Evolutionary conservation across 2,888 invertebrate species (phyloP).

Genomic region (Tachystola acroxantha): DNA sequence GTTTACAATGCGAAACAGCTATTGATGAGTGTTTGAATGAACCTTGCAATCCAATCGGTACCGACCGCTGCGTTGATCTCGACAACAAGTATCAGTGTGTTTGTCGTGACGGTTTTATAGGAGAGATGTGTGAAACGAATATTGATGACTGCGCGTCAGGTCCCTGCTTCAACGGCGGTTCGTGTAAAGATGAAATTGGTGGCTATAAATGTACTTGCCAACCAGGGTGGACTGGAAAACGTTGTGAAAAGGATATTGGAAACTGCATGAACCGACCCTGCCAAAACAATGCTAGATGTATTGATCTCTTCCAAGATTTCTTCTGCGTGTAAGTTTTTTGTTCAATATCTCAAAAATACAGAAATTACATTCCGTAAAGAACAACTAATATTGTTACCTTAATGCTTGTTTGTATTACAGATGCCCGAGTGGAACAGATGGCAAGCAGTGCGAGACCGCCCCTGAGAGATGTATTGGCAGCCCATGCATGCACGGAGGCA

Average conservation of each 20-base stretch:
- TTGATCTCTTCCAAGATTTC: constrained; percentile 93
- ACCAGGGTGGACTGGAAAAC: constrained; percentile 91
- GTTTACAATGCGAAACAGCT: constrained; percentile 95
- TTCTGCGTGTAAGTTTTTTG: constrained; percentile 89
- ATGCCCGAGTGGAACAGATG: constrained; percentile 96
- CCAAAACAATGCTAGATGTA: constrained; percentile 94
- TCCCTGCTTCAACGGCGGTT: constrained; percentile 93
- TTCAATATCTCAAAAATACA: too few relatives aligned
- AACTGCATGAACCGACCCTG: constrained; percentile 92
- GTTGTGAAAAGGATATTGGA: constrained; percentile 92
- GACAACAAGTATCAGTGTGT: constrained; percentile 92
- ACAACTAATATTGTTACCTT: too few relatives aligned
- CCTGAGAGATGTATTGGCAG: constrained; percentile 96
- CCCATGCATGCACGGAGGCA: constrained; percentile 97
- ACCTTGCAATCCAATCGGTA: constrained; percentile 93
- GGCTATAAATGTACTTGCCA: constrained; percentile 89
- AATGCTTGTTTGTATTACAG: constrained; percentile 47
- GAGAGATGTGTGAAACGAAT: constrained; percentile 90
- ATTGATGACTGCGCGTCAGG: constrained; percentile 91
- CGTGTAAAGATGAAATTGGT: constrained; percentile 91
- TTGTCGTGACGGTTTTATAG: constrained; percentile 93
- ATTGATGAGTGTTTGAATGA: constrained; percentile 95
- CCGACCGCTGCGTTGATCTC: constrained; percentile 92
- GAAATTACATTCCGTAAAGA: too few relatives aligned
- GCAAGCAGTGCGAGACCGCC: constrained; percentile 97